phyloP scores from a whole-genome alignment of 2,888 invertebrate genomes.

The Eristalis intricaria region DNA sequence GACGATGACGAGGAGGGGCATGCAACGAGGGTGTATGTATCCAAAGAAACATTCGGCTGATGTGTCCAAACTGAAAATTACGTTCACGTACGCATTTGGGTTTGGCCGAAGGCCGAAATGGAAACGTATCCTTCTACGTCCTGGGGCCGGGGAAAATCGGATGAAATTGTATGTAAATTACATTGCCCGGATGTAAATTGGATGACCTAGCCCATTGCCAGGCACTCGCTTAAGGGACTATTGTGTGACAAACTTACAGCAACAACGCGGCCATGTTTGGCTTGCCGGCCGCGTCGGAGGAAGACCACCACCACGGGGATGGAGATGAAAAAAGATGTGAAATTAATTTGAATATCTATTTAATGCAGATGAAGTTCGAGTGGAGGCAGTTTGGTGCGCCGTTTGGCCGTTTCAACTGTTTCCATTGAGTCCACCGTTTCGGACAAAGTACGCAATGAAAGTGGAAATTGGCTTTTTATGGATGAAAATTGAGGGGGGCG shows the following conservation, averaged over 20 bases:
- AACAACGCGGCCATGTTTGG: background rate
- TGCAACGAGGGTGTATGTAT: background rate
- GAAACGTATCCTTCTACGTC: constrained; percentile 43
- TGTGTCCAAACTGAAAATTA: constrained; percentile 57
- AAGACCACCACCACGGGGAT: background rate
- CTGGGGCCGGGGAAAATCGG: constrained; percentile 38
- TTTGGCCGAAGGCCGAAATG: constrained; percentile 64
- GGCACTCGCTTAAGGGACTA: constrained; percentile 52
- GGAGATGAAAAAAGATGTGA: constrained; percentile 39
- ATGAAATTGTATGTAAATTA: constrained; percentile 71
- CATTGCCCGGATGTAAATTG: constrained; percentile 70
- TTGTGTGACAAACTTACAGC: constrained; percentile 49
- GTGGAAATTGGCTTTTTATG: constrained; percentile 55
- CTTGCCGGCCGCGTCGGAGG: no score
- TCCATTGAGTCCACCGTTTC: constrained; percentile 12
- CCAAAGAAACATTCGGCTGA: constrained; percentile 26
- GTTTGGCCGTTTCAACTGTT: background rate
- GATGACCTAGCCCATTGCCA: constrained; percentile 69
- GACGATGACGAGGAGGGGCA: background rate
- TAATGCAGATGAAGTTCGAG: constrained; percentile 64
- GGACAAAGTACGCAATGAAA: constrained; percentile 40
- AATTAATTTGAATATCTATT: constrained; percentile 70
- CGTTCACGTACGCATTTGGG: constrained; percentile 68
- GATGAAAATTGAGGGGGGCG: constrained; percentile 30
- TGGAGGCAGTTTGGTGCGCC: background rate